Base-by-base conservation (phyloP, 2,888 invertebrate genomes). In the Conchocele bisecta region DNA sequence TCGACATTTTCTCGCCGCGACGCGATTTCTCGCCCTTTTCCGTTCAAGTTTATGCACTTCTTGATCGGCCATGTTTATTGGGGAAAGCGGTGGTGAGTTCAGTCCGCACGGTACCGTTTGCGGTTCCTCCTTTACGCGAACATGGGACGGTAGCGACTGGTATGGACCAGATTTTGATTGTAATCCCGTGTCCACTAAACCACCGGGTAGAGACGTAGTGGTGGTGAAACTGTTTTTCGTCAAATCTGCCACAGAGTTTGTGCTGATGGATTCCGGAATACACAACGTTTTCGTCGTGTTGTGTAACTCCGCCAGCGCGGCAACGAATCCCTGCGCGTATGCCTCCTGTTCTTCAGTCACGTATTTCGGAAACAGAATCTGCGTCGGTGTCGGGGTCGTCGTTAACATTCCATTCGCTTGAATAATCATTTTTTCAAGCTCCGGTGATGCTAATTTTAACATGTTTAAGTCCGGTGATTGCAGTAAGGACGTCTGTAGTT, bases 1-100 rank as follows among this genome's bases (percentile, higher is more conserved):
- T 81, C 99, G 94, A 91, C 99, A 99, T 89, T 99, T 99, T 51
- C 98, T 97, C 3, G 99, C 99, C 15, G 99, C 99, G 58, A 98
- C 94, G 80, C 99, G 95, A 91, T 99, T 99, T 82, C 99, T 93
- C 90, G 97, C 96, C 44, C 99, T 93, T 91, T 99, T 99, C 65
- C 99, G 93, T 91, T 99, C 99, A 81, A 99, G 92, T 91, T 99
- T 99, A 89, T 98, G 97, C 86, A 95, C 94, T 91, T 99, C 99
- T 91, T 99, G 98, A 61, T 94, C 94, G 89, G 96, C 97, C 98
- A 98, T 98, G 91, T 98, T 95, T 80, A 98, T 98, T 22, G 98
- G 98, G 3, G 89, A 88, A 17, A 85, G 85, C n/a, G 88, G 86
- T 11, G 89, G 77, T 0, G 77, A 77, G 46, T 77, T 77, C 29